A percentile compares a stretch with the other conserved stretches of the same genome.
phyloP scores from a whole-genome alignment of 2,888 invertebrate genomes.

The Corythucha ciliata region DNA sequence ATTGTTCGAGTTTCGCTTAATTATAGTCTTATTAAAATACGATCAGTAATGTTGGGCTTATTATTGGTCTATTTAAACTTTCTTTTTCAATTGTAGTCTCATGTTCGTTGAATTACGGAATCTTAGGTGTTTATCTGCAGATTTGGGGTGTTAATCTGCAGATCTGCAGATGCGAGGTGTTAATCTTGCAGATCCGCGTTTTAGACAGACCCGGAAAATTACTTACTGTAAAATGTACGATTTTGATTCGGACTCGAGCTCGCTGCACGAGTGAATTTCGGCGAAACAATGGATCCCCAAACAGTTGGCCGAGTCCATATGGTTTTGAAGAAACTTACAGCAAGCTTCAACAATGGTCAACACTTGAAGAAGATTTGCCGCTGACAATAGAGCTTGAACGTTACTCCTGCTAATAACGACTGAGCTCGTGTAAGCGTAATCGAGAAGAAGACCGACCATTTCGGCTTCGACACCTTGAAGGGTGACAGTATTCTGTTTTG shows the following conservation, averaged over 20 bases:
- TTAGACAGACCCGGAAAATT: too few relatives aligned
- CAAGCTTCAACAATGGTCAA: conserved; percentile 43
- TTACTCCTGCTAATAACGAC: conserved; percentile 42
- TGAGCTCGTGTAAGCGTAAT: conserved; percentile 43
- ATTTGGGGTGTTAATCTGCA: too few relatives aligned
- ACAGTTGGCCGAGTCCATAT: conserved; percentile 45
- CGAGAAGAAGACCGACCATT: conserved; percentile 41
- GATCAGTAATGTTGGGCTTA: too few relatives aligned
- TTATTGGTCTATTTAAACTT: too few relatives aligned
- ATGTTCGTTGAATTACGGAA: too few relatives aligned
- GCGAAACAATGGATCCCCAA: conserved; percentile 47
- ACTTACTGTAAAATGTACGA: conserved; percentile 41
- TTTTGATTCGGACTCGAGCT: conserved; percentile 43
- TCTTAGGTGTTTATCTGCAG: too few relatives aligned
- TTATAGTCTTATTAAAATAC: too few relatives aligned
- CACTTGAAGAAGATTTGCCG: conserved; percentile 42
- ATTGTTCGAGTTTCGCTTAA: too few relatives aligned
- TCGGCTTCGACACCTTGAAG: conserved; percentile 43
- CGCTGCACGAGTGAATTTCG: conserved; percentile 44
- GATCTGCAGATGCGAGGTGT: too few relatives aligned
- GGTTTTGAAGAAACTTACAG: conserved; percentile 42
- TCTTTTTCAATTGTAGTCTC: too few relatives aligned
- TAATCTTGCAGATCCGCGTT: not conserved
- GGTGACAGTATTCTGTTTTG: conserved; percentile 41
- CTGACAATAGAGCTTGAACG: conserved; percentile 43